These are phyloP conservation scores for Phylloscopus trochiloides DNA, from an alignment of 2,113 vertebrate species.

Conservation along the genomic window DNA sequence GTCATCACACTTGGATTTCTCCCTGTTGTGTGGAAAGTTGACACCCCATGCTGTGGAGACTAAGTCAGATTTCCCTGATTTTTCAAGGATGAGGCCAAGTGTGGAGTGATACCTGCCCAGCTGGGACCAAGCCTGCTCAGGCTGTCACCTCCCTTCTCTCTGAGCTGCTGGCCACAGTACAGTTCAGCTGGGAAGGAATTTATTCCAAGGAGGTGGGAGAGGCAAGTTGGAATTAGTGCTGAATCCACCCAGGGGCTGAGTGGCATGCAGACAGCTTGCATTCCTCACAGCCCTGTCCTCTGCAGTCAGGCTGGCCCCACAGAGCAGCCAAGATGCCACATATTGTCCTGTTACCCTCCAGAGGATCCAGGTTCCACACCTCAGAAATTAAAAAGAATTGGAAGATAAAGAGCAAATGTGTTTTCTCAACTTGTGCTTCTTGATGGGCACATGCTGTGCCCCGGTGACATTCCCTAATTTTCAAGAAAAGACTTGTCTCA, in stretches of 20 bases:
- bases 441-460: fast-evolving
- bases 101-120: neutral
- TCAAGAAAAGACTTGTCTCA: neutral
- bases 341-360: neutral
- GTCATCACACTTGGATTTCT: neutral
- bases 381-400: neutral
- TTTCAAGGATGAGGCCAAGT: neutral
- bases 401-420: neutral
- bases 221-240: neutral
- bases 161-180: neutral
- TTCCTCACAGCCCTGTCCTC: neutral
- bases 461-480: neutral
- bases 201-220: neutral
- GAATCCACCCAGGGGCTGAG: neutral
- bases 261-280: neutral
- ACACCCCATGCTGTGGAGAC: fast-evolving
- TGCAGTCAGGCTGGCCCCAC: neutral
- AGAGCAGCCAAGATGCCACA: neutral
- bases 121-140: neutral
- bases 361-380: neutral
- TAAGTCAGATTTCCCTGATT: neutral
- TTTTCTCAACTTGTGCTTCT: neutral
- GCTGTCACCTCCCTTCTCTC: neutral
- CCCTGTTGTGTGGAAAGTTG: neutral
- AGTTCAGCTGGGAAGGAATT: neutral